Base-by-base conservation (phyloP, 1,140 invertebrate species). In the Orussus abietinus region DNA sequence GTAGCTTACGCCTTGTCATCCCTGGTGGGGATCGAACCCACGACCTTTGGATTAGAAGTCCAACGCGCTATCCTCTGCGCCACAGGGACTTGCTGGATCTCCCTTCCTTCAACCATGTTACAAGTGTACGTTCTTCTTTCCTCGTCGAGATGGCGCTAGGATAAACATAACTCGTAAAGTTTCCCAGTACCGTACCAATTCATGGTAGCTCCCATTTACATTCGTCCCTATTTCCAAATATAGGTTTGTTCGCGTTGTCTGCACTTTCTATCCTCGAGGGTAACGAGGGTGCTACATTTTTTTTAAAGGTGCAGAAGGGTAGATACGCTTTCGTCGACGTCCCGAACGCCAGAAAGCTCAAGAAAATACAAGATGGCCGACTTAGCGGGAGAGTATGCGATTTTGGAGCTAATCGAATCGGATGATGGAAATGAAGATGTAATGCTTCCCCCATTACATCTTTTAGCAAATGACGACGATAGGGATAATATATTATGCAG, bases 41-140 rank as follows among this genome's bases (percentile, higher is more conserved):
- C 76, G 77, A 79, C 77, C 77, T 78, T 78, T 78, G 77, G 77
- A 78, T 78, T 79, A 78, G 77, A 78, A 79, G 77, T 78, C 77
- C 77, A 78, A 78, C 77, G 76, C 76, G 77, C 76, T 79, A 78
- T 78, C 77, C 77, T 72, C 76, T 79, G 76, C 77, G 76, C 77
- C 75, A 79, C 75, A 79, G 76, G 76, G 77, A 78, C 76, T 50
- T 39, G 39, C 10, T 50, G 13, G n/a, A 5, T 30, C 2, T 15
- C n/a, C 17, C 0, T 0, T 0, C n/a, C 11, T 10, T 33, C 11
- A 34, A 15, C 11, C 22, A n/a, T 10, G 31, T 43, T 38, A 45
- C 11, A 25, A 47, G 9, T 10, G 25, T 26, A 13, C 31, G 10
- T n/a, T 12, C 6, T 34, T 25, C 13, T 36, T 36, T 15, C 12